phyloP scores from a whole-genome alignment of 1,140 invertebrate genomes.

The Drosophila neocordata region DNA sequence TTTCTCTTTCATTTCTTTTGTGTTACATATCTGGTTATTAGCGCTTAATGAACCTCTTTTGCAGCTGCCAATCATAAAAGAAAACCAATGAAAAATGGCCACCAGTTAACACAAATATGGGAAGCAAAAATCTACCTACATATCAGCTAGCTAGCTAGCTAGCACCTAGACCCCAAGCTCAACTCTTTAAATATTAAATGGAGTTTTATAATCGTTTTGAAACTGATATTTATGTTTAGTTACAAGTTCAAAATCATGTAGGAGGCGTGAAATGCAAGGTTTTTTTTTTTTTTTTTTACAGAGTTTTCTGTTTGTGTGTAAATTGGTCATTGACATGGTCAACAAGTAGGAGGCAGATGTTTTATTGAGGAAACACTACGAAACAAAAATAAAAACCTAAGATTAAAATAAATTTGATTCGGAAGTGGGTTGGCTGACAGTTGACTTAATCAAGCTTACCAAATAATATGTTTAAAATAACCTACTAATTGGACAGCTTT shows the following conservation, averaged over 20 bases:
- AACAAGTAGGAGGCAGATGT: slow-evolving; percentile 7
- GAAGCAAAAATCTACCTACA: slow-evolving; percentile 11
- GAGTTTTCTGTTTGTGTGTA: background rate
- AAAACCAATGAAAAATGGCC: slow-evolving; percentile 16
- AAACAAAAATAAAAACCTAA: slow-evolving; percentile 1
- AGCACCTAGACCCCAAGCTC: background rate
- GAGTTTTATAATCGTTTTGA: slow-evolving; percentile 20
- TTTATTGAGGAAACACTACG: slow-evolving; percentile 14
- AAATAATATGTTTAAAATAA: too few relatives aligned
- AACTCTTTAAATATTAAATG: background rate
- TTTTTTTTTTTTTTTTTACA: background rate
- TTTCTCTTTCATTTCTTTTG: background rate
- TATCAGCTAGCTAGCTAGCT: too few relatives aligned
- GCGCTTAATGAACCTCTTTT: slow-evolving; percentile 18
- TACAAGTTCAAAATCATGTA: slow-evolving; percentile 11
- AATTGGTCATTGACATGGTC: slow-evolving; percentile 19
- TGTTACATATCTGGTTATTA: slow-evolving; percentile 21
- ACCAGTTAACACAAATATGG: slow-evolving; percentile 18
- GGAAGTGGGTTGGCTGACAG: background rate
- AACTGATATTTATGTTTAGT: slow-evolving; percentile 15
- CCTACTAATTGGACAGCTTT: too few relatives aligned
- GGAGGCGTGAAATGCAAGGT: slow-evolving; percentile 18
- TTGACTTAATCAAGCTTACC: too few relatives aligned
- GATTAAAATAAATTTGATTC: slow-evolving; percentile 9
- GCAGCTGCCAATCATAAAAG: slow-evolving; percentile 17